These are phyloP conservation scores for Psittacula echo DNA, from an alignment of 2,797 vertebrate species.

Conservation along the genomic window DNA sequence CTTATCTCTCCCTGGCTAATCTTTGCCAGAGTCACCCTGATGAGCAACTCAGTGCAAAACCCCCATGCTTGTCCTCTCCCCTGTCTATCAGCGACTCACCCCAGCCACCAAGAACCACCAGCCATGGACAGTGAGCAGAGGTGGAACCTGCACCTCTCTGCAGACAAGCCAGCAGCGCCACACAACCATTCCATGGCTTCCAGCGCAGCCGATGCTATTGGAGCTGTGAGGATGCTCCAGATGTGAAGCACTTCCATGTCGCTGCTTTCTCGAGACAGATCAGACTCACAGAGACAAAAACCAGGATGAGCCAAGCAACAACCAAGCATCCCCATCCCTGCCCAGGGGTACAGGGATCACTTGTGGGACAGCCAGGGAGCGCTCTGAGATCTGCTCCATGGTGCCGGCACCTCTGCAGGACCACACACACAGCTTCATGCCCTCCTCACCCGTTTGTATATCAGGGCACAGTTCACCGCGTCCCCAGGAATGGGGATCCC, in stretches of 20 bases:
- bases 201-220: neutral
- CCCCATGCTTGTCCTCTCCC: neutral
- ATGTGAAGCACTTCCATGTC: fast-evolving
- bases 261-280: neutral
- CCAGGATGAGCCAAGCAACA: neutral
- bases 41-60: constrained; percentile 37
- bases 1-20: constrained; percentile 66
- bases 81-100: neutral
- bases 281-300: neutral
- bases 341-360: neutral
- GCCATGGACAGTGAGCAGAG: neutral
- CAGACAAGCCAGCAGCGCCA: neutral
- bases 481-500: neutral
- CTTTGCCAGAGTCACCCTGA: constrained; percentile 60
- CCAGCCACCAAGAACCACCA: neutral
- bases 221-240: neutral
- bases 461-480: fast-evolving
- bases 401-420: neutral
- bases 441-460: fast-evolving
- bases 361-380: neutral
- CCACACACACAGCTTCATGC: neutral
- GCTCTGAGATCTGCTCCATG: neutral
- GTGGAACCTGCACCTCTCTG: neutral
- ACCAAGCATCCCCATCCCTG: neutral
- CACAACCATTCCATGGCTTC: fast-evolving